Conservation (phyloP, 2,113 vertebrate species). For the Gadus macrocephalus region DNA sequence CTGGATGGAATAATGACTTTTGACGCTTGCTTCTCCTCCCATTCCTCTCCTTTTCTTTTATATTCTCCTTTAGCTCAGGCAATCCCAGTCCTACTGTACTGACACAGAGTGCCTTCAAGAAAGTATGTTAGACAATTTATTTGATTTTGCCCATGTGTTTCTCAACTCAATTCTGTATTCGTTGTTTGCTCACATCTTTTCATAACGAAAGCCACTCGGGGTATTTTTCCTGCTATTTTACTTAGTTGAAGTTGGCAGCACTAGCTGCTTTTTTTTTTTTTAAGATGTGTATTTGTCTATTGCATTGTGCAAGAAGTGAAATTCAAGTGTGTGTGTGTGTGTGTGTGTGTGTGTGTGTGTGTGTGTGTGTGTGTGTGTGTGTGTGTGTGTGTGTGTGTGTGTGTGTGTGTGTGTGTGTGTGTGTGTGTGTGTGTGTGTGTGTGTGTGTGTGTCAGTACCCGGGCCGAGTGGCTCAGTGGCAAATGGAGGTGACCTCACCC, state of each 20-base stretch:
- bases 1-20: no score
- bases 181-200: no score
- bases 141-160: not conserved
- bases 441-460: conserved; percentile 77
- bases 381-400: not conserved
- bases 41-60: conserved; percentile 4
- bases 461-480: conserved; percentile 77
- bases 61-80: conserved; percentile 83
- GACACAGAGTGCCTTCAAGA: conserved; percentile 95
- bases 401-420: conserved; percentile 11
- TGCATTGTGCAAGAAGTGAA: not conserved
- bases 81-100: conserved; percentile 97
- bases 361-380: conserved; percentile 34
- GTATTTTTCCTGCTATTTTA: no score
- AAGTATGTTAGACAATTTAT: conserved; percentile 75
- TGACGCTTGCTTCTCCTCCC: not conserved
- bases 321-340: not conserved
- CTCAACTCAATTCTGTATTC: no score
- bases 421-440: conserved; percentile 1
- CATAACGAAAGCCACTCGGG: no score
- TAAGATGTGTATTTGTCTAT: no score
- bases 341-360: conserved; percentile 36
- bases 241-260: no score
- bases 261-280: no score
- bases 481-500: conserved; percentile 71